Evolutionary conservation across 2,113 vertebrate species (phyloP).

Genomic region (Alectura lathami): DNA sequence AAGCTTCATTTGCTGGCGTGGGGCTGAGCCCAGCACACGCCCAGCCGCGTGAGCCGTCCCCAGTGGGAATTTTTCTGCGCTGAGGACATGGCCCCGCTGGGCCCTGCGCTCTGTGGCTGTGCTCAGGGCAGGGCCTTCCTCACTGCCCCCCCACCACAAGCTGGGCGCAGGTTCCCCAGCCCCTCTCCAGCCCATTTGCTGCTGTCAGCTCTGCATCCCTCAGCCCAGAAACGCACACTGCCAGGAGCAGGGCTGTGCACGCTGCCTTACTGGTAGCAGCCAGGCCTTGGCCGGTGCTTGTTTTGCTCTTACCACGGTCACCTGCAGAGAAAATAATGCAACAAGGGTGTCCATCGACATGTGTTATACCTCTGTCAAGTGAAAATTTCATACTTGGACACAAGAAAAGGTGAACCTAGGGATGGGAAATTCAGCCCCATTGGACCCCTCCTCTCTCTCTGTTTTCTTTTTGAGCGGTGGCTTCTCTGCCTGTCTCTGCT

Average conservation of each 20-base stretch:
- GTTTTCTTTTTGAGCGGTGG: not conserved
- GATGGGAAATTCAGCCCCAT: not conserved
- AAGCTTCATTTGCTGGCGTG: not conserved
- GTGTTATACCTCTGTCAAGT: not conserved
- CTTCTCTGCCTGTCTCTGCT: slow-evolving; percentile 15
- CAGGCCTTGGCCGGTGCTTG: not conserved
- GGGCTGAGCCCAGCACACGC: not conserved
- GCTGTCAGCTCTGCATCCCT: not conserved
- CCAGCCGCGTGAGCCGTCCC: not conserved
- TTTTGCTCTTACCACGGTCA: not conserved
- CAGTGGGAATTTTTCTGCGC: not conserved
- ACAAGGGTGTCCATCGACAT: fast-evolving
- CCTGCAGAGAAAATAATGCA: not conserved
- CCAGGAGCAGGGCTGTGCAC: not conserved
- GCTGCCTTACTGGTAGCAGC: not conserved
- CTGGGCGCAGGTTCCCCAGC: not conserved
- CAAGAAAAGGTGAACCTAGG: not conserved
- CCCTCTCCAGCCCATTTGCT: slow-evolving; percentile 25
- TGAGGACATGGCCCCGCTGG: not conserved
- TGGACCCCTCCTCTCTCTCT: not conserved
- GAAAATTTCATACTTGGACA: not conserved
- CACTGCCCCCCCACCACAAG: fast-evolving
- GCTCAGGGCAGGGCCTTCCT: not conserved
- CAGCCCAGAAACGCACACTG: slow-evolving; percentile 4
- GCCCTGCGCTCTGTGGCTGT: not conserved